Percentiles rank a stretch among this genome's conserved stretches.
phyloP scores from a whole-genome alignment of 2,113 vertebrate species.

The Dasypus novemcinctus region DNA sequence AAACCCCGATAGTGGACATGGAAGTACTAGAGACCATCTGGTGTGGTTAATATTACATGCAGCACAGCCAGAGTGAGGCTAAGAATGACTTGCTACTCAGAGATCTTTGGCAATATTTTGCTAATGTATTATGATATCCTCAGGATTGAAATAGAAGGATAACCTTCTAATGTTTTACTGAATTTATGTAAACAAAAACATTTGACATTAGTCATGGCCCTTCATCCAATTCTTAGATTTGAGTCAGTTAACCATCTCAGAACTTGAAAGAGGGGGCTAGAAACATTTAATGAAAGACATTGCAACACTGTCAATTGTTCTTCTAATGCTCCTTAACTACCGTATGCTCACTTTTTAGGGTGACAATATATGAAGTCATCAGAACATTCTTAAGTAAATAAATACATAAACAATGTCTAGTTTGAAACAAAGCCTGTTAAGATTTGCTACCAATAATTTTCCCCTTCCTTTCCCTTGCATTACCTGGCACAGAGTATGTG shows the following conservation, averaged over 20 bases:
- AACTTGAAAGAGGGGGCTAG: neutral
- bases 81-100: neutral
- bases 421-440: neutral
- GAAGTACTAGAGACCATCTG: neutral
- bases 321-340: neutral
- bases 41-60: neutral
- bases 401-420: neutral
- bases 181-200: neutral
- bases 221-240: neutral
- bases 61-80: neutral
- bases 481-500: neutral
- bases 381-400: neutral
- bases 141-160: neutral
- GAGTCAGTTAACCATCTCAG: neutral
- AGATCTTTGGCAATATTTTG: neutral
- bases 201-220: neutral
- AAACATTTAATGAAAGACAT: neutral
- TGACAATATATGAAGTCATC: neutral
- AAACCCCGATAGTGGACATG: too few relatives aligned
- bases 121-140: neutral
- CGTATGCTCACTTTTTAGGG: neutral
- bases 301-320: neutral
- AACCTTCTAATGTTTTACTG: neutral
- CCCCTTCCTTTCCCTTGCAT: neutral
- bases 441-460: neutral